Conservation (phyloP, 2,113 vertebrate genomes). For the Hyperoodon ampullatus region DNA sequence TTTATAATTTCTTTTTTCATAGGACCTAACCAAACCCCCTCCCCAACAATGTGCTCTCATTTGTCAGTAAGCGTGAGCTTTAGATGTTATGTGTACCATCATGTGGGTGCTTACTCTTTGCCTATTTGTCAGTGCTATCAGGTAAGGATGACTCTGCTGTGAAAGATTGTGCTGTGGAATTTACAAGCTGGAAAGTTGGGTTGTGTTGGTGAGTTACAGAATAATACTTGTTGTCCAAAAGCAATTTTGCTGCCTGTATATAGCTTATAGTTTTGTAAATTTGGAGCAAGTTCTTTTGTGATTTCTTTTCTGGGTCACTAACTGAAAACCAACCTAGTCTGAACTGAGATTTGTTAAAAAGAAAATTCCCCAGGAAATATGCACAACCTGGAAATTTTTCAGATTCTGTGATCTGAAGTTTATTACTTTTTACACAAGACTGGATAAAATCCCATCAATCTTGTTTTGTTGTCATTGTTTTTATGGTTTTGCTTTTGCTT, state of each 20-base stretch:
- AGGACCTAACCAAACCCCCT: not conserved
- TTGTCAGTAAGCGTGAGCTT: not conserved
- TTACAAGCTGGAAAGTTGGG: not conserved
- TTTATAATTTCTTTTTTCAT: not conserved
- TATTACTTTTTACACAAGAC: not conserved
- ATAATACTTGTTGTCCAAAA: not conserved
- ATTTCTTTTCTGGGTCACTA: not conserved
- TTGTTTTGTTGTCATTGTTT: not conserved
- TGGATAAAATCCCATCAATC: not conserved
- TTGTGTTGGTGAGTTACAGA: not conserved
- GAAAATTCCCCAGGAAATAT: not conserved
- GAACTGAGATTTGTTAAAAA: not conserved
- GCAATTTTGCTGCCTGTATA: not conserved
- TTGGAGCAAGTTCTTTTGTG: not conserved
- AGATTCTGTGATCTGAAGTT: not conserved
- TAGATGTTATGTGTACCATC: too few relatives aligned
- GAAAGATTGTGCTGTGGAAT: not conserved
- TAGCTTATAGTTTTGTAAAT: not conserved
- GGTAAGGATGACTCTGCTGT: not conserved
- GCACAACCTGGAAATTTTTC: not conserved
- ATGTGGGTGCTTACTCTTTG: not conserved
- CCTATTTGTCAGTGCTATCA: not conserved
- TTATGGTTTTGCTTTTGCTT: not conserved
- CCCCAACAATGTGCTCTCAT: not conserved
- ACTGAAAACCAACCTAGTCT: not conserved